Evolutionary conservation across 35 echinoderm and acorn worm genomes (phyloP).

Genomic region (Lytechinus variegatus): DNA sequence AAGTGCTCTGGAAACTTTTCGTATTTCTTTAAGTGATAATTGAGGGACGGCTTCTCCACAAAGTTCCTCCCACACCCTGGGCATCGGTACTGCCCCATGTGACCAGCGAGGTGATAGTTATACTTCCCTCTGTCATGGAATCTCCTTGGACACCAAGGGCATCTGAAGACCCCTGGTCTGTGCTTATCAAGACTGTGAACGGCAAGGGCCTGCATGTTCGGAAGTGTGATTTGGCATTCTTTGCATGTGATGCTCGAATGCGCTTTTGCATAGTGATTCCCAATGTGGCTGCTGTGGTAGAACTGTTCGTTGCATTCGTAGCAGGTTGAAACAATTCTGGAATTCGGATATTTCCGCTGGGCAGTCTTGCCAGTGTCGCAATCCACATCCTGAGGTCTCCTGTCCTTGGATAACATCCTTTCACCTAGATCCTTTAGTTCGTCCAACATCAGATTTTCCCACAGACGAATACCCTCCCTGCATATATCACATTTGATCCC

Average conservation of each 20-base stretch:
- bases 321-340: background rate
- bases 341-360: background rate
- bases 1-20: background rate
- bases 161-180: background rate
- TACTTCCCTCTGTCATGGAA: background rate
- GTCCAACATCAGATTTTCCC: background rate
- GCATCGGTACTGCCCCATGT: background rate
- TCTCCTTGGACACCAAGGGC: background rate
- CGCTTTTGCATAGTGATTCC: background rate
- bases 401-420: background rate
- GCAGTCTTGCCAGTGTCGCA: background rate
- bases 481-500: background rate
- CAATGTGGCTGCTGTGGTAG: background rate
- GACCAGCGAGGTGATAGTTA: background rate
- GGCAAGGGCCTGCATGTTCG: background rate
- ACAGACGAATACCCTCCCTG: background rate
- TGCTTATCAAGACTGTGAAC: background rate
- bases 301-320: constrained; percentile 6
- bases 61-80: background rate
- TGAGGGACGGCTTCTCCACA: background rate
- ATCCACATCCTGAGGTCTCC: background rate
- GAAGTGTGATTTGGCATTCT: background rate
- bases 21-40: background rate
- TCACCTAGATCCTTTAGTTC: background rate
- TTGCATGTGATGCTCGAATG: background rate